Base-by-base conservation (phyloP, 2,113 vertebrate species). In the Murina feae region DNA sequence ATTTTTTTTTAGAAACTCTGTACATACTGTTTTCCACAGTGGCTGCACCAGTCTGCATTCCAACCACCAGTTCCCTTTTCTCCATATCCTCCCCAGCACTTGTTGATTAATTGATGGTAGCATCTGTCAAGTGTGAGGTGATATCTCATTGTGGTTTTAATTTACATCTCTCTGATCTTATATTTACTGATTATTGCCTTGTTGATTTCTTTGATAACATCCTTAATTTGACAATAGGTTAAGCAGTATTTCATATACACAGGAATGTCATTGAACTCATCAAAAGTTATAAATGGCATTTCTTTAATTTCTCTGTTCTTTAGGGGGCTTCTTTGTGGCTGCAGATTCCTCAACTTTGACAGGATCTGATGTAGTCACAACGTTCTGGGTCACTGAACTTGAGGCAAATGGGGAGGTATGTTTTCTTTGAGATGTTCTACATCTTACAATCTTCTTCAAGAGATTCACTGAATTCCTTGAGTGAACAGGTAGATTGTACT, bases 161-260 rank as follows among this genome's bases (percentile, higher is more conserved):
- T 63, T 65, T 65, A 32, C 30, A 16, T 65, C 30, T 32, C 13
- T 65, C 13, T 65, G 63, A 63, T 32, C 96, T 98, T 99, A 89
- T 99, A 99, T 92, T 99, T 99, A 55, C 93, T 94, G 7, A 89
- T 78, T 35, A 99, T 84, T 0, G 99, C 98, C 20, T 98, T 96
- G 96, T 99, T 99, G 0, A 99, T 94, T 83, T 98, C 98, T 90
- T 98, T 80, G 79, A 99, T 96, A 0, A 98, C 98, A 16, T 97
- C 94, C 14, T 99, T 99, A 23, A 99, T 96, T 89, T 99, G 99
- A 30, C 98, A 98, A 1, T 98, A 99, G 0, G 98, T 98, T 20
- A 99, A 96, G 4, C 99, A 99, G 44, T 93, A 97, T 90, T 97
- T 98, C 96, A 97, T 95, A 91, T 96, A 99, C 98, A 18, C 18